Evolutionary conservation across 2,888 invertebrate genomes (phyloP).

Genomic region (Emmelina monodactyla): DNA sequence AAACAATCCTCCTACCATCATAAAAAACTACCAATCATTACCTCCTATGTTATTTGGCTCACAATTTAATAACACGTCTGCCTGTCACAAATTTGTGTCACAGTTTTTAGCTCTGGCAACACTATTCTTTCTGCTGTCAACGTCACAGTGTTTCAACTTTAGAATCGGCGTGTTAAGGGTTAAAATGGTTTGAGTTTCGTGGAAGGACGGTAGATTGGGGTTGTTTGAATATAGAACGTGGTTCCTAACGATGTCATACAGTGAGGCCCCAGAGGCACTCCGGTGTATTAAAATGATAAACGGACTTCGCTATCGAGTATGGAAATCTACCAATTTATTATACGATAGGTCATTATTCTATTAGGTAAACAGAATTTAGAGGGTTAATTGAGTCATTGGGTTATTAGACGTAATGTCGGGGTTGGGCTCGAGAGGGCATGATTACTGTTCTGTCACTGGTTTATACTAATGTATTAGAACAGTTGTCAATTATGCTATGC

Average conservation of each 20-base stretch:
- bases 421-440: too few relatives aligned
- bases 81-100: slow-evolving; percentile 34
- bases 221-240: slow-evolving; percentile 23
- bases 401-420: slow-evolving; percentile 38
- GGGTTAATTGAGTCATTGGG: slow-evolving; percentile 57
- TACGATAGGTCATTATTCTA: slow-evolving; percentile 63
- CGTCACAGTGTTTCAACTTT: too few relatives aligned
- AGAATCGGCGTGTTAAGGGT: too few relatives aligned
- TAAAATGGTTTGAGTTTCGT: too few relatives aligned
- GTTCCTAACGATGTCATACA: slow-evolving; percentile 47
- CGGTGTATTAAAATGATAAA: slow-evolving; percentile 62
- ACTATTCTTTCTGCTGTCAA: too few relatives aligned
- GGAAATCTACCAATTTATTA: slow-evolving; percentile 66
- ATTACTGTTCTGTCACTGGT: slow-evolving; percentile 22
- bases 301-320: slow-evolving; percentile 50
- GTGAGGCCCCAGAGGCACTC: slow-evolving; percentile 49
- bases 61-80: slow-evolving; percentile 53
- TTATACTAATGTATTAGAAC: too few relatives aligned
- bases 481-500: too few relatives aligned
- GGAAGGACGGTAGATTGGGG: slow-evolving; percentile 4
- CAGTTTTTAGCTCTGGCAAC: slow-evolving; percentile 14
- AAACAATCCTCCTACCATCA: slow-evolving; percentile 24
- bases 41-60: slow-evolving; percentile 40
- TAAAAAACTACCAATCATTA: slow-evolving; percentile 42
- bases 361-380: slow-evolving; percentile 57